Percentiles rank a stretch among this genome's conserved stretches.
Evolutionary conservation across 2,113 vertebrate species (phyloP).

Genomic region (Cryptomyrus ogoouensis): DNA sequence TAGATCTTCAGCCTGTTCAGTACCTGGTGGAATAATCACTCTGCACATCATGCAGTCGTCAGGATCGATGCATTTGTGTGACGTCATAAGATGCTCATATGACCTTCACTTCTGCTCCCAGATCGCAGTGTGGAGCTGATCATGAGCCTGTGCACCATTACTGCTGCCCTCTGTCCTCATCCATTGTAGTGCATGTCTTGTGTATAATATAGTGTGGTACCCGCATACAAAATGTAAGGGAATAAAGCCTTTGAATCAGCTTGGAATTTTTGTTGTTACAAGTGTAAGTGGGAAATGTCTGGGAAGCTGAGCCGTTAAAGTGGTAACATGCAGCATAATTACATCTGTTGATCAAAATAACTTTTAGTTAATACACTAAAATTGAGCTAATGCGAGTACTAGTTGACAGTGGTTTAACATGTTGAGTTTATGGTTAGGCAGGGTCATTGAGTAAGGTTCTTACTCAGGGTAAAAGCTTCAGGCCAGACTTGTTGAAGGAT

Average conservation of each 20-base stretch:
- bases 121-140: not conserved
- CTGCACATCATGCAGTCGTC: not conserved
- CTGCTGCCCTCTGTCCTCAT: no score
- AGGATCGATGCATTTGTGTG: not conserved
- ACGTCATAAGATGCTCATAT: not conserved
- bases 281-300: not conserved
- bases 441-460: not conserved
- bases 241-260: not conserved
- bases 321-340: not conserved
- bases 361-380: not conserved
- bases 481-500: not conserved
- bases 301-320: not conserved
- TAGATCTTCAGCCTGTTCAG: not conserved
- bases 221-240: not conserved
- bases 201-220: not conserved
- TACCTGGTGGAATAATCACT: not conserved
- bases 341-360: not conserved
- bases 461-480: not conserved
- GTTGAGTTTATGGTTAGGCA: not conserved
- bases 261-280: not conserved
- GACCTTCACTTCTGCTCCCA: not conserved
- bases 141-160: not conserved
- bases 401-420: not conserved
- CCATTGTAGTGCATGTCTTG: slow-evolving; percentile 6
- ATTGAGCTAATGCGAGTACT: not conserved